These are phyloP conservation scores for Lapara coniferarum DNA, from an alignment of 2,888 invertebrate species.

Conservation along the genomic window DNA sequence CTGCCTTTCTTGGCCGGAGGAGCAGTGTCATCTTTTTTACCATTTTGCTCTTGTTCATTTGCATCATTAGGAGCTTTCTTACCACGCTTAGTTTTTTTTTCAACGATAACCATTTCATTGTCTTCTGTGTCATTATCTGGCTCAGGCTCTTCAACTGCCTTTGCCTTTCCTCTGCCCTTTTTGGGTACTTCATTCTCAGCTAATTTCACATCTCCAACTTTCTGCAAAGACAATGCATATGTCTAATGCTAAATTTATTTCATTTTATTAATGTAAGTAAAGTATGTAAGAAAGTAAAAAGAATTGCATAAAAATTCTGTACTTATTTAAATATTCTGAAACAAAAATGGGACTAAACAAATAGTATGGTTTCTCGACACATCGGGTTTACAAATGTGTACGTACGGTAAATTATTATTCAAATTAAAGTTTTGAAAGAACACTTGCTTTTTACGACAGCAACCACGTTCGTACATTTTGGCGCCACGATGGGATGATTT, in stretches of 20 bases:
- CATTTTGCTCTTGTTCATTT: conserved; percentile 51
- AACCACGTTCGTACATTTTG: conserved; percentile 5
- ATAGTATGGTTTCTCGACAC: neutral
- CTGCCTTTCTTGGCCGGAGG: conserved; percentile 65
- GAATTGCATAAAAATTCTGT: neutral
- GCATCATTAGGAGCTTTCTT: conserved; percentile 58
- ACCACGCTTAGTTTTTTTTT: conserved; percentile 62
- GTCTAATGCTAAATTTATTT: conserved; percentile 13
- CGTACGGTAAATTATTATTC: conserved; percentile 3
- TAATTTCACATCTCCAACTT: conserved; percentile 65
- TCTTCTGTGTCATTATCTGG: conserved; percentile 46
- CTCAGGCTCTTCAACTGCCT: conserved; percentile 52
- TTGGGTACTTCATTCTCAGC: conserved; percentile 65
- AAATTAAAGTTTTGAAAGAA: neutral
- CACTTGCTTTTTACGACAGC: neutral
- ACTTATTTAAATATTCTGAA: too few species aligned
- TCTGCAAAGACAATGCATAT: conserved; percentile 55
- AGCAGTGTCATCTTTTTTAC: conserved; percentile 52
- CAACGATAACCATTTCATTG: conserved; percentile 42
- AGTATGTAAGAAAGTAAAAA: neutral
- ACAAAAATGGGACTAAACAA: neutral
- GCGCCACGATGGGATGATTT: conserved; percentile 6
- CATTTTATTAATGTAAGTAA: neutral
- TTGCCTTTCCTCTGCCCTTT: conserved; percentile 70
- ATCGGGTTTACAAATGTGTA: neutral